Base-by-base conservation (phyloP, 2,113 vertebrate genomes). In the Periophthalmodon schlosseri region DNA sequence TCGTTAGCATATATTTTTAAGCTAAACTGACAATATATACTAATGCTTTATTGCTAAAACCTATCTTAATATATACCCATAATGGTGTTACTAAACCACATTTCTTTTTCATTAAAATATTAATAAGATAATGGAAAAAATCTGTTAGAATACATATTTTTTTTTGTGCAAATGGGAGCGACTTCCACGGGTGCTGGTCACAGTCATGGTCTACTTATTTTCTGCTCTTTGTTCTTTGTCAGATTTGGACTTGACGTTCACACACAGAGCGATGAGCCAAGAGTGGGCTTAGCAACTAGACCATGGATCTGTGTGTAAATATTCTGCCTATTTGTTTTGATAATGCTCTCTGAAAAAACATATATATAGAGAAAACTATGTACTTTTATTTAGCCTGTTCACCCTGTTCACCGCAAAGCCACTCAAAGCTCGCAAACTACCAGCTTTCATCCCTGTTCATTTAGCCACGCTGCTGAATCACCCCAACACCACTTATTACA, bases 1-100 rank as follows among this genome's bases (percentile, higher is more conserved):
- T 56, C 23, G 16, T 58, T 60, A 87, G 77, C 57, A 84, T 79
- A 74, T 72, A 3, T 61, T 47, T 68, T 61, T 63, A 84, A 86
- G 82, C 39, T 28, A 28, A 85, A 75, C 72, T 46, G 28, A 68
- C 33, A 54, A 34, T 34, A 46, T 68, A 78, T 23, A 65, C 39
- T 63, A 54, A 39, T n/a, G 54, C 7, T 75, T 72, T 56, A 81
- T 13, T 67, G 36, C 56, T 68, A 71, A 81, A 39, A n/a, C 77
- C 14, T 73, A 34, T 12, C 4, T 72, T 23, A 70, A 80, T 77
- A 18, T 18, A 39, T 18, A 34, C 33, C 14, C 50, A 70, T 85
- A 80, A 84, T 75, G 72, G 72, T 64, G 82, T 86, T 69, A 86
- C 82, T 88, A 78, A 77, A 87, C 86, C 77, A 84, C 70, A 54